Base-by-base conservation (phyloP, 2,113 vertebrate species). In the Cheirogaleus medius region DNA sequence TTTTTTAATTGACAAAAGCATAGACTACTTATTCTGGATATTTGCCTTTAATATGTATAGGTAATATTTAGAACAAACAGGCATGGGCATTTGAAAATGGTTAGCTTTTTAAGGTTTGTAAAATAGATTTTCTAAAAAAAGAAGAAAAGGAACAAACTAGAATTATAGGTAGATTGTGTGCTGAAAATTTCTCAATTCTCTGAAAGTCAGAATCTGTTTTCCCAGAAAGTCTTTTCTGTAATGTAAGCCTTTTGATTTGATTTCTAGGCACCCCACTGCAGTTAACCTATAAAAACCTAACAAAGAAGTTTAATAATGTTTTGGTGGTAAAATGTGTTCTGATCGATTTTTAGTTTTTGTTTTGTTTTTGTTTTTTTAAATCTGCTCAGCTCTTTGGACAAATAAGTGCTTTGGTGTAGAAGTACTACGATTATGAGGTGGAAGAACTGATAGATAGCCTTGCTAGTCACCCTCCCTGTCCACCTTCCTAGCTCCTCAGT, bases 41-140 rank as follows among this genome's bases (percentile, higher is more conserved):
- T 83, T 85, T 91, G 88, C 52, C 54, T 78, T 78, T 56, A 92
- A 68, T 5, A 68, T 23, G 17, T 39, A 15, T 63, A 64, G 29
- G 77, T 95, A 68, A 83, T 56, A 73, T 81, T 86, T 95, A 64
- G 73, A 90, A 58, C 49, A 78, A 95, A n/a, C 64, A 83, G 73
- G 7, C 32, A 21, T 58, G 14, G 18, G 4, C 11, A 87, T 63
- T 93, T 78, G 42, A 80, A 93, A 77, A 83, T 87, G 63, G 12
- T 85, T 94, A 80, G 34, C 37, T 58, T 91, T 97, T 89, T 90
- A 88, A 97, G 63, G 8, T 84, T 74, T 93, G 23, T 13, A 84
- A 52, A 92, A 47, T 83, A 90, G 68, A 85, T 85, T 88, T 92
- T 80, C 27, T 81, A 21, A 56, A 56, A 56, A 54, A 18, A 77